Base-by-base conservation (phyloP, 2,113 vertebrate species). In the Melanocharis versteri region DNA sequence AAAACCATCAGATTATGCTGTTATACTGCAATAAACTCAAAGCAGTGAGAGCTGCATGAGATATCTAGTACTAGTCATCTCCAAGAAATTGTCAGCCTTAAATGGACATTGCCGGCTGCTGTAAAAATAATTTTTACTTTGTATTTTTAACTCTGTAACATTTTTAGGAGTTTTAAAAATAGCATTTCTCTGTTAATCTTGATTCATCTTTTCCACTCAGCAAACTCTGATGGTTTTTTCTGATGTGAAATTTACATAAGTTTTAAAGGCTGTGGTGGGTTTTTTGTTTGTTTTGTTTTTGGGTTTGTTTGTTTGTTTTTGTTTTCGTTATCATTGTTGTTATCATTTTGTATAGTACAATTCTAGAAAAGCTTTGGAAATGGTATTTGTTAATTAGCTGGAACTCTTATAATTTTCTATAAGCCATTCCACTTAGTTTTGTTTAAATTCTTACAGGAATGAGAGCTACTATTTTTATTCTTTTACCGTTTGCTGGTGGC, bases 91-190 rank as follows among this genome's bases (percentile, higher is more conserved):
- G 90, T 90, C 79, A 93, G 60, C 90, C 94, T 96, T 97, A 96
- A 90, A 97, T 86, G 96, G 94, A 90, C 86, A 95, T 94, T 92
- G 64, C 44, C 28, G 76, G 57, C 39, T 89, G 60, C 76, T 78
- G 17, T 65, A 92, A 94, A 88, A 94, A 97, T 73, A 88, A 31
- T 31, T 83, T 83, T 65, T 54, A 27, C 20, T 68, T 77, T 71
- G 16, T 86, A 85, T 89, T 95, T 96, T 94, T 83, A 92, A 64
- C 85, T 83, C 72, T 33, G 35, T 42, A 90, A 64, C 60, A 89
- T 94, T 95, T 93, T 92, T 93, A 72, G 15, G 31, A 18, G 18
- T 45, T 65, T 93, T 90, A 94, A 96, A 97, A 95, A 93, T 95
- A 96, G n/a, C 15, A 3, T 83, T 84, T 93, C 27, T 70, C 54